Conservation (phyloP, 1,140 invertebrate genomes). For the Drosophila insularis region DNA sequence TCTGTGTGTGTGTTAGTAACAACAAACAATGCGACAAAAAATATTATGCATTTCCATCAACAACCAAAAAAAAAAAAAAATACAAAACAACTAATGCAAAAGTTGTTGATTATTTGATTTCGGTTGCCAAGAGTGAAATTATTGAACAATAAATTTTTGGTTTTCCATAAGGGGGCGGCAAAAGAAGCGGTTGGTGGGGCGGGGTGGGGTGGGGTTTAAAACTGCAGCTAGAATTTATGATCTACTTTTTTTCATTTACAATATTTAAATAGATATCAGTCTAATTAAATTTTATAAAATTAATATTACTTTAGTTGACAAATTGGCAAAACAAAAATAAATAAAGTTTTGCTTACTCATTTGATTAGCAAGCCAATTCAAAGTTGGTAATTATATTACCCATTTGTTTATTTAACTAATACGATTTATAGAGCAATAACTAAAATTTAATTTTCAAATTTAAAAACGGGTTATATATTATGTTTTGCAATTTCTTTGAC, state of each 20-base stretch:
- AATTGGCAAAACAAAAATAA: background rate
- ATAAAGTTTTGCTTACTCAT: background rate
- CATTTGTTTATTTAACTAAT: background rate
- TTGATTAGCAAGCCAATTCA: constrained; percentile 4
- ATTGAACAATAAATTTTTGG: constrained; percentile 69
- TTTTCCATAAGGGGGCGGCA: constrained; percentile 1
- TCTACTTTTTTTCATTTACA: background rate
- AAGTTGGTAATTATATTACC: background rate
- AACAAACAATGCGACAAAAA: constrained; percentile 62
- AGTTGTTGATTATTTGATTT: constrained; percentile 70
- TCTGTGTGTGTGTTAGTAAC: constrained; percentile 51
- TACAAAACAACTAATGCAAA: constrained; percentile 49
- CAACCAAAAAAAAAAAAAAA: constrained; percentile 40
- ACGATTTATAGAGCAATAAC: background rate
- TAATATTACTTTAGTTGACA: background rate
- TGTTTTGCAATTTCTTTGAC: too few relatives aligned
- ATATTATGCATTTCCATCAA: constrained; percentile 57
- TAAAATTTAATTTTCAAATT: too few relatives aligned
- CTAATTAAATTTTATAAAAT: background rate
- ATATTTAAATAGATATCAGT: constrained; percentile 5
- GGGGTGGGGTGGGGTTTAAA: background rate
- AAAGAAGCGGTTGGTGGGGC: background rate
- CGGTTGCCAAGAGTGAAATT: constrained; percentile 78
- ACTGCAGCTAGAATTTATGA: constrained; percentile 34
- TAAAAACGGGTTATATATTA: too few relatives aligned